Conservation (phyloP, 2,797 vertebrate genomes). For the Parotocinclus haroldoi region DNA sequence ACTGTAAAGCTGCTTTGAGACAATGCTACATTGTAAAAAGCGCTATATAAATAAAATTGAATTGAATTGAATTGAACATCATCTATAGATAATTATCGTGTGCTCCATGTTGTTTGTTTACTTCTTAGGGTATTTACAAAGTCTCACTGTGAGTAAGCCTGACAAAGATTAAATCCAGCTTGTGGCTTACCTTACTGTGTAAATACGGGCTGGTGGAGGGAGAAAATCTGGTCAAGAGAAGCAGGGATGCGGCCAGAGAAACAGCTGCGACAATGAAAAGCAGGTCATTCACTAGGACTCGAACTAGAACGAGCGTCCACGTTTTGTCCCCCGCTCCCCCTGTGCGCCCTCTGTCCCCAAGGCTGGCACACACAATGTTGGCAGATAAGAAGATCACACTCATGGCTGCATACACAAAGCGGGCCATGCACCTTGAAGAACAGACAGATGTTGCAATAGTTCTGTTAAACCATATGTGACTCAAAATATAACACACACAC, state of each 20-base stretch:
- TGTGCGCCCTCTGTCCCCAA: slow-evolving; percentile 64
- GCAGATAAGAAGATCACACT: slow-evolving; percentile 76
- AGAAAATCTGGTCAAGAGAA: slow-evolving; percentile 73
- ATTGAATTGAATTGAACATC: too few species aligned
- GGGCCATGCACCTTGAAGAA: slow-evolving; percentile 53
- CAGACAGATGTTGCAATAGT: neutral
- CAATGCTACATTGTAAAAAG: too few species aligned
- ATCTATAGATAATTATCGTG: too few species aligned
- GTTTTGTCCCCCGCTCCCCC: slow-evolving; percentile 52
- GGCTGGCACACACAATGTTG: slow-evolving; percentile 74
- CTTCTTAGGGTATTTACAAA: too few species aligned
- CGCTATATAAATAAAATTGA: too few species aligned
- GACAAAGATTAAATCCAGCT: too few species aligned
- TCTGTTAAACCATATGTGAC: too few species aligned
- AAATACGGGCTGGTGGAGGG: slow-evolving; percentile 76
- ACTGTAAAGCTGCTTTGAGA: too few species aligned
- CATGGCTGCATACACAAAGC: slow-evolving; percentile 59
- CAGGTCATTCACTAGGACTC: slow-evolving; percentile 83
- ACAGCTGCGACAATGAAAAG: slow-evolving; percentile 83
- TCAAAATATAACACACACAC: neutral
- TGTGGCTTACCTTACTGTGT: slow-evolving; percentile 72
- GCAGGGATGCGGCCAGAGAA: slow-evolving; percentile 72
- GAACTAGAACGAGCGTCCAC: slow-evolving; percentile 79
- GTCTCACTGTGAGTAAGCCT: too few species aligned
- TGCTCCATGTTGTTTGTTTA: too few species aligned